Conservation (phyloP, 2,888 invertebrate species). For the Phlogophora meticulosa region DNA sequence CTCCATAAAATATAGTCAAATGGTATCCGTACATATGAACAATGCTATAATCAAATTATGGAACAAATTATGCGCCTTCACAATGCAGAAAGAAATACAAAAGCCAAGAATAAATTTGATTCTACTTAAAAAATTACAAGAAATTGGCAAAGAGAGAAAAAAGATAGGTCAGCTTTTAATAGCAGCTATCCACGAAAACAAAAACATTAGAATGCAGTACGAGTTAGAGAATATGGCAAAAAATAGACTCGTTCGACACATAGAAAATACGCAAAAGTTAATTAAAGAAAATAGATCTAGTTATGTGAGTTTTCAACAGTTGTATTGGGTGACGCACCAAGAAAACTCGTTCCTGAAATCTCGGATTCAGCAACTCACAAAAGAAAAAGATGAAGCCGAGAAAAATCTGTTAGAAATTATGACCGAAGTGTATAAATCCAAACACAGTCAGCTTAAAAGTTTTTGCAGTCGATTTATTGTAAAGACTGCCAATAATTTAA, state of each 20-base stretch:
- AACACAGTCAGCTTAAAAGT: constrained; percentile 78
- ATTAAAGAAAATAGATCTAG: constrained; percentile 79
- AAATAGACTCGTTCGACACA: constrained; percentile 75
- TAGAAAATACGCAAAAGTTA: constrained; percentile 78
- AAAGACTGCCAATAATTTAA: constrained; percentile 76
- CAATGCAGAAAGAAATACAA: constrained; percentile 43
- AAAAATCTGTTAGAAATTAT: constrained; percentile 78
- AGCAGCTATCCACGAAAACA: constrained; percentile 82
- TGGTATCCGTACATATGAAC: constrained; percentile 57
- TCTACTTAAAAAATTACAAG: constrained; percentile 78
- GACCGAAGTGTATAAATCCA: constrained; percentile 80
- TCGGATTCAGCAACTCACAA: constrained; percentile 75
- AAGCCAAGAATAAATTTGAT: constrained; percentile 67
- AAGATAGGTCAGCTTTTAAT: constrained; percentile 78
- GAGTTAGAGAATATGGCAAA: constrained; percentile 80
- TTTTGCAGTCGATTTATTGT: constrained; percentile 83
- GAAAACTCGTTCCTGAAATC: constrained; percentile 83
- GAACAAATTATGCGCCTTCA: constrained; percentile 16
- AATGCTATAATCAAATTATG: constrained; percentile 28
- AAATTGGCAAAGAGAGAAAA: constrained; percentile 78
- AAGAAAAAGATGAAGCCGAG: constrained; percentile 80
- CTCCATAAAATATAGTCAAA: constrained; percentile 54
- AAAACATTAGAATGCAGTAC: constrained; percentile 78
- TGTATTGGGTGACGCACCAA: constrained; percentile 81
- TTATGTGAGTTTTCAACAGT: constrained; percentile 81